These are phyloP conservation scores for Cloeon dipterum DNA, from an alignment of 2,888 invertebrate species.

Conservation along the genomic window DNA sequence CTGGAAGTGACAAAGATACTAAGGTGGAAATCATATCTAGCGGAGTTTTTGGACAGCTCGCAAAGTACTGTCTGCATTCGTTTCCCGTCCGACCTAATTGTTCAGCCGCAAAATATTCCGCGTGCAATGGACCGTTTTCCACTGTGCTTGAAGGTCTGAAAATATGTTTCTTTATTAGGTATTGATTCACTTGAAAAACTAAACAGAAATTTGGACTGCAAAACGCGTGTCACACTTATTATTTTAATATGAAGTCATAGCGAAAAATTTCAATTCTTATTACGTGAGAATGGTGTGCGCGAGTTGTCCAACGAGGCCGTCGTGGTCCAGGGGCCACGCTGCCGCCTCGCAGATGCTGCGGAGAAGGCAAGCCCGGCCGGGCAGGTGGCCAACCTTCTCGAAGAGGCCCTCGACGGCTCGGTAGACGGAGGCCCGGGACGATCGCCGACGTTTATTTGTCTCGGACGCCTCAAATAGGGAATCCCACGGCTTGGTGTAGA, in stretches of 20 bases:
- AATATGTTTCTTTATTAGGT: no score
- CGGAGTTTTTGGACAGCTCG: conserved; percentile 5
- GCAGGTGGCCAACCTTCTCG: not conserved
- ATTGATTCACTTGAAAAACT: no score
- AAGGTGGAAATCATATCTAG: conserved; percentile 5
- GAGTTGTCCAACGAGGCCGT: conserved; percentile 3
- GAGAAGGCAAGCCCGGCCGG: conserved; percentile 1
- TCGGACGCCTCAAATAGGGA: not conserved
- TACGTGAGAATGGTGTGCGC: conserved; percentile 3
- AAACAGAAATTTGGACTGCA: no score
- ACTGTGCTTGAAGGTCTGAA: conserved; percentile 32
- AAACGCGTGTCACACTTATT: no score
- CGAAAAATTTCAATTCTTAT: no score
- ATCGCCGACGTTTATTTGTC: not conserved
- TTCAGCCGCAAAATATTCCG: conserved; percentile 6
- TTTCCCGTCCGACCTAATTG: conserved; percentile 4
- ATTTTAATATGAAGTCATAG: no score
- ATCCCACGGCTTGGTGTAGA: not conserved
- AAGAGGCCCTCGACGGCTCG: not conserved
- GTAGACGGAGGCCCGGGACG: not conserved
- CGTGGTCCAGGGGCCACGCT: not conserved
- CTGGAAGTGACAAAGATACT: not conserved
- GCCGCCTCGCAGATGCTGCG: conserved; percentile 4
- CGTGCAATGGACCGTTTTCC: conserved; percentile 18
- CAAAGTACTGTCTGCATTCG: conserved; percentile 5